Evolutionary conservation across 2,888 invertebrate species (phyloP), one percentile per base, ranked within the genome.

Genomic region (Cecidostiba fungosa): DNA sequence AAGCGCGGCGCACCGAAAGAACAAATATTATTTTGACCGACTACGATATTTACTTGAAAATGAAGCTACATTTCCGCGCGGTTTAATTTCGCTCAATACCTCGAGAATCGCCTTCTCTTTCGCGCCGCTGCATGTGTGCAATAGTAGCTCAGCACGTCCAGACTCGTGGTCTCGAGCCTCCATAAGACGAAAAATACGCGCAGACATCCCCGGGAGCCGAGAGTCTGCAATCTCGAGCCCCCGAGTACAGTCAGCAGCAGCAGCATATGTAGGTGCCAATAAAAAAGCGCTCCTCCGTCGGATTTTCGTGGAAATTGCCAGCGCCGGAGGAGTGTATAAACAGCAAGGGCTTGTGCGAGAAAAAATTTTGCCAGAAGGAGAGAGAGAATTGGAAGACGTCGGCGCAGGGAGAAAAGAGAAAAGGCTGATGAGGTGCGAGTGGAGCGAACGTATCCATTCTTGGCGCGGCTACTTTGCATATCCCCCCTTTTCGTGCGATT

Each of bases 391-490:
- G 78, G 70, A 77, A 83, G 72, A 66, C 29, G 47, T 14, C 6
- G 14, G 1, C 32, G 79, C n/a, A 10, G 3, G 10, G 36, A 32
- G 36, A 23, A 50, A 32, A 39, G 62, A 70, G 73, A 82, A 78
- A 82, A 73, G 73, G 47, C 82, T 62, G 82, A 82, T 82, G 78
- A 85, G 73, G 82, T 62, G 80, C 76, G 77, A 79, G 74, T 16
- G 62, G 43, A n/a, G 47, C 12, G 36, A 77, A n/a, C 66, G 66
- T 62, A 77, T 77, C 39, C 62, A 19, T 59, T 59, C 54, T 59
- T 8, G 54, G n/a, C 19, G 62, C 19, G 62, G 81, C 72, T 90
- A 82, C 87, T 90, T 90, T 90, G 88, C 90, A 90, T 90, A 90
- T 88, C 29, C 74, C 73, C 77, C 32, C n/a, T n/a, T n/a, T n/a